Evolutionary conservation across 92 coral and sea anemone genomes (phyloP).

Genomic region (Actinernus sp.): DNA sequence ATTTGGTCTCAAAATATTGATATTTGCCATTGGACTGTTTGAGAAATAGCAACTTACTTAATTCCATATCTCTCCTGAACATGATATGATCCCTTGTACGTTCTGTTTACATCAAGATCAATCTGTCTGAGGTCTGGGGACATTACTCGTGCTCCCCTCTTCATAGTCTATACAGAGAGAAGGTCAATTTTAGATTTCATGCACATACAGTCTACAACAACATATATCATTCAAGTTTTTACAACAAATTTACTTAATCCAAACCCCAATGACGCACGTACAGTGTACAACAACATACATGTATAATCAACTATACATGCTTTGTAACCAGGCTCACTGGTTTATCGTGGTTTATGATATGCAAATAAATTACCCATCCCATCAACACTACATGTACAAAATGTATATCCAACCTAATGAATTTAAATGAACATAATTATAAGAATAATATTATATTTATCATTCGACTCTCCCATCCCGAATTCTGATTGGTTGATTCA

Average conservation of each 20-base stretch:
- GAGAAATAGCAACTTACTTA: constrained; percentile 91
- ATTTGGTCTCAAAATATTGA: not conserved
- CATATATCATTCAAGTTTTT: not conserved
- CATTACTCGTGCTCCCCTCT: constrained; percentile 74
- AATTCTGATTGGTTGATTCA: too few species aligned
- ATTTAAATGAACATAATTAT: too few species aligned
- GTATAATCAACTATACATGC: not conserved
- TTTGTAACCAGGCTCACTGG: not conserved
- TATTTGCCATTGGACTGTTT: not conserved
- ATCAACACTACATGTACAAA: too few species aligned
- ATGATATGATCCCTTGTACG: constrained; percentile 96
- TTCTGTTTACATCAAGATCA: constrained; percentile 97
- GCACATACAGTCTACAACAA: too few species aligned
- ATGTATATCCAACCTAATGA: too few species aligned
- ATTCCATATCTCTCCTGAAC: constrained; percentile 98
- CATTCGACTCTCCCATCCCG: too few species aligned
- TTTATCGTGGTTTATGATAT: too few species aligned
- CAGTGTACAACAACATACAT: not conserved
- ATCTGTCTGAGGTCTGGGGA: constrained; percentile 98
- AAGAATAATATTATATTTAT: too few species aligned
- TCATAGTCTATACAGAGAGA: constrained; percentile 62
- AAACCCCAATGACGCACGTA: too few species aligned
- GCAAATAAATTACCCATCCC: too few species aligned
- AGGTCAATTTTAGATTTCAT: too few species aligned
- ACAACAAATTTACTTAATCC: not conserved